Conservation (phyloP, 2,113 vertebrate genomes). For the Pelecanus crispus region DNA sequence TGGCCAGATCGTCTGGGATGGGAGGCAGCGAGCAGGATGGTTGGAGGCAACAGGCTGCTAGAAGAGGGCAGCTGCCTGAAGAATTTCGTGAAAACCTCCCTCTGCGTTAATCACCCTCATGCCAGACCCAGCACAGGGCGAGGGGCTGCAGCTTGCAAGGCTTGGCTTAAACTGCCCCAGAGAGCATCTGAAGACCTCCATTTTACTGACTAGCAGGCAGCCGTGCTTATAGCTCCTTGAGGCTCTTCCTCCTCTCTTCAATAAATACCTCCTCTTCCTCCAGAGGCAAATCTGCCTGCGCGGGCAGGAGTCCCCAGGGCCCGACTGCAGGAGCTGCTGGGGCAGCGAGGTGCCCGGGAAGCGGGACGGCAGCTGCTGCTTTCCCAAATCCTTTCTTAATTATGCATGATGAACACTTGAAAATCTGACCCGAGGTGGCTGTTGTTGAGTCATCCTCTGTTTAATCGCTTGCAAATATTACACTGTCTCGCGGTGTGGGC, state of each 20-base stretch:
- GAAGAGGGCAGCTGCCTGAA: too few relatives aligned
- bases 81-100: neutral
- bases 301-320: neutral
- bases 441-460: constrained; percentile 33
- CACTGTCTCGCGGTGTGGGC: constrained; percentile 21
- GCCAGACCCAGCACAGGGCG: neutral
- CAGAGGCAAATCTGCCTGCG: neutral
- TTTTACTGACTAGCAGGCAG: neutral
- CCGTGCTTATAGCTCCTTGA: neutral
- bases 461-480: constrained; percentile 56
- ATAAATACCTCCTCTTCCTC: neutral
- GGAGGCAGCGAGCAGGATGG: neutral
- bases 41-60: neutral
- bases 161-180: neutral
- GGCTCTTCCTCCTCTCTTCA: neutral
- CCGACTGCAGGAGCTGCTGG: rapidly evolving
- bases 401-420: neutral
- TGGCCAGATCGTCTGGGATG: rapidly evolving
- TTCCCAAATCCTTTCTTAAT: neutral
- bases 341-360: neutral
- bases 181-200: neutral
- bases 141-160: neutral
- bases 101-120: rapidly evolving
- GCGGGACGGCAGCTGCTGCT: neutral
- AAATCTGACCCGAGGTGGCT: constrained; percentile 13